Base-by-base conservation (phyloP, 2,797 vertebrate species). In the Paratrypauchen microcephalus region DNA sequence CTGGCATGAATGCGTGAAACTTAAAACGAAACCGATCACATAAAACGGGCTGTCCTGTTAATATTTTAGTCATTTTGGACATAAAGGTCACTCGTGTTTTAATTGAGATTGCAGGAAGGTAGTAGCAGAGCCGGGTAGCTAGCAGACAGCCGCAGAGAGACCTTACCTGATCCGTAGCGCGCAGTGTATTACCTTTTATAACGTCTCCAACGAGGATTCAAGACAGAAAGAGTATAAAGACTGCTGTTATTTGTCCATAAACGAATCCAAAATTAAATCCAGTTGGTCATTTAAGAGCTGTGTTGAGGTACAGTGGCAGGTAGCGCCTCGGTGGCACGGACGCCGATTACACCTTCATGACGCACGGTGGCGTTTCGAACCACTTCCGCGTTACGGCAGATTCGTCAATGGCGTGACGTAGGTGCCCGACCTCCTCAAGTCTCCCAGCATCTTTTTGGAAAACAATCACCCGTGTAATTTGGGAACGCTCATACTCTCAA, bases 331-430 rank as follows among this genome's bases (percentile, higher is more conserved):
- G 83, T 73, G 45, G 68, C 76, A 62, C 79, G 86, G 86, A 88
- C 88, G 85, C 75, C 73, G 56, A 61, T 87, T 83, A 88, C 91
- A 91, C 92, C 88, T 91, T 88, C 66, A 87, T 94, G 94, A 94
- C 93, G 94, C 92, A 91, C 92, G 92, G 79, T 6, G 78, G 84
- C 79, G 63, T 74, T 73, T 82, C 70, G 78, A 75, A 73, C 12
- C 89, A 75, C 93, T 94, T 94, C 94, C 93, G 93, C 83, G 83
- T 93, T 92, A 66, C 65, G 78, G 62, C 76, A 60, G 83, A 74
- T 36, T 65, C 75, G 72, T 62, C 66, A 64, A 68, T 83, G 36
- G 59, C 74, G 80, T 91, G 87, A 92, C 83, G 86, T 82, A 52
- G 18, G 26, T 61, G 73, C 67, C 69, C 62, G 70, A 67, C 66